These are phyloP conservation scores for Calameuta idolon DNA, from an alignment of 2,888 invertebrate species.

Conservation along the genomic window DNA sequence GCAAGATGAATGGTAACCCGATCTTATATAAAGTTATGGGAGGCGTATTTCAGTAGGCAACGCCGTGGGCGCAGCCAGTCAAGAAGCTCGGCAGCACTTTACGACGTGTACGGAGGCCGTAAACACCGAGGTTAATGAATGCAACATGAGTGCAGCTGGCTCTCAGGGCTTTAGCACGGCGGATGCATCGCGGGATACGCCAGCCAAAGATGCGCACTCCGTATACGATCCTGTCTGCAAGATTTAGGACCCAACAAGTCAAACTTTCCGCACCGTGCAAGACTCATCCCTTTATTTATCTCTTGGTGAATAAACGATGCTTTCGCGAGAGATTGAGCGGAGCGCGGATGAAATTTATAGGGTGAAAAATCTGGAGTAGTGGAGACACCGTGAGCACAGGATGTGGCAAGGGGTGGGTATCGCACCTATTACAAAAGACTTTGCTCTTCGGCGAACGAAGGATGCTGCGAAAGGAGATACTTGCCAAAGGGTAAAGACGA, in stretches of 20 bases:
- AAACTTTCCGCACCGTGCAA: not conserved
- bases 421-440: not conserved
- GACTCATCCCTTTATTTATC: not conserved
- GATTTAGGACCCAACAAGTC: not conserved
- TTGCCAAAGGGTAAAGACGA: not conserved
- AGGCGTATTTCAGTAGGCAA: constrained; percentile 26
- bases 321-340: not conserved
- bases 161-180: not conserved
- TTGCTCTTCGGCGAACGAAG: not conserved
- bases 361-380: not conserved
- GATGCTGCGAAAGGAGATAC: not conserved
- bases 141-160: constrained; percentile 25
- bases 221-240: not conserved
- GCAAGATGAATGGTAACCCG: constrained; percentile 15
- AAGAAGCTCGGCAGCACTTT: constrained; percentile 40
- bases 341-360: no score
- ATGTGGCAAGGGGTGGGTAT: not conserved
- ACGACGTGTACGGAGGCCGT: constrained; percentile 33
- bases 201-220: not conserved
- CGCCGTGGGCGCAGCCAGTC: constrained; percentile 29
- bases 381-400: not conserved
- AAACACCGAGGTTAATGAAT: constrained; percentile 43
- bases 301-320: not conserved
- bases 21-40: constrained; percentile 20
- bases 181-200: constrained; percentile 4